phyloP scores from a whole-genome alignment of 2,888 invertebrate species.

The Torymus aiolomorphi region DNA sequence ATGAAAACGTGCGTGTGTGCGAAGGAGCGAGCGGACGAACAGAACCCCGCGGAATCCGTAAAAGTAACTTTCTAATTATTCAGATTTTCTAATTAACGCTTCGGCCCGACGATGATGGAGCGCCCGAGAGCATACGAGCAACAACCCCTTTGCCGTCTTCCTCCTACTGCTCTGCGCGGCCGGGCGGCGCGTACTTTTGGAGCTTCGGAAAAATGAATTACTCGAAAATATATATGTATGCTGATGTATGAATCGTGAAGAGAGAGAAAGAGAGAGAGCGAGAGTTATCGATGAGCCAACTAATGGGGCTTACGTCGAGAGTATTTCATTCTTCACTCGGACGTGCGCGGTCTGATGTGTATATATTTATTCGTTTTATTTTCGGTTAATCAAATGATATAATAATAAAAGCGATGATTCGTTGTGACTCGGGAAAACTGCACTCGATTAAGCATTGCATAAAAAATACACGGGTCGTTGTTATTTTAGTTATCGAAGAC shows the following conservation, averaged over 20 bases:
- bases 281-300: slow-evolving; percentile 44
- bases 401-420: too few species aligned
- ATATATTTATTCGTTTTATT: too few species aligned
- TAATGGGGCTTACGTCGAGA: slow-evolving; percentile 22
- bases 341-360: too few species aligned
- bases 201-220: slow-evolving; percentile 53
- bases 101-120: slow-evolving; percentile 70
- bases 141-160: slow-evolving; percentile 44
- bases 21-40: slow-evolving; percentile 17
- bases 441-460: too few species aligned
- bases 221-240: slow-evolving; percentile 40
- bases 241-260: neutral
- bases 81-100: slow-evolving; percentile 75
- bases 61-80: slow-evolving; percentile 74
- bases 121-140: slow-evolving; percentile 57
- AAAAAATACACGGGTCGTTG: too few species aligned
- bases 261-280: slow-evolving; percentile 6
- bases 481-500: too few species aligned
- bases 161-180: slow-evolving; percentile 59
- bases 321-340: too few species aligned
- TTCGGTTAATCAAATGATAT: too few species aligned
- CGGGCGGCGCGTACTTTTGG: slow-evolving; percentile 45
- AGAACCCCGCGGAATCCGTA: slow-evolving; percentile 63
- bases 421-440: too few species aligned
- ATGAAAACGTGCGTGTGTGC: neutral